Base-by-base conservation (phyloP, 2,888 invertebrate genomes). In the Muschampia plurimacula region DNA sequence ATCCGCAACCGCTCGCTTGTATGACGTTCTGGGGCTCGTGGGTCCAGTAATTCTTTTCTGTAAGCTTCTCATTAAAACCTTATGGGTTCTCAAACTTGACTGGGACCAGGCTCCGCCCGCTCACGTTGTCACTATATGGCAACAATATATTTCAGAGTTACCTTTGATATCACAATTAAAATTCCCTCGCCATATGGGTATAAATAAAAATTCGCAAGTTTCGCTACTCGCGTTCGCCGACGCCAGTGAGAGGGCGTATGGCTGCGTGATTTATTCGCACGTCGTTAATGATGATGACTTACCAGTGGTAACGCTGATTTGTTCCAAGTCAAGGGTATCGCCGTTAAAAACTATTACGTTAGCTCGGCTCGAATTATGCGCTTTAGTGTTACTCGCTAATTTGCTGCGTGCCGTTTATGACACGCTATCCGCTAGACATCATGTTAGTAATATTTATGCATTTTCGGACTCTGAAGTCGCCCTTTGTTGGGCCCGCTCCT, bases 391-490 rank as follows among this genome's bases (percentile, higher is more conserved):
- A 57, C 15, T 74, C 10, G 49, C 74, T 46, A 69, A 69, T 5
- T 12, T 74, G 41, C 10, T 74, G 0, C 39, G 63, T 10, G 22
- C 32, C 13, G 75, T 75, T 22, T 67, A 72, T 44, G 65, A 74
- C 60, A 57, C 57, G 10, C 49, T 49, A 49, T n/a, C 49, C 49
- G 49, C 49, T 49, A 49, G 49, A 49, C 49, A n/a, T n/a, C 49
- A 8, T 71, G n/a, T 74, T 69, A 39, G 15, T 22, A 69, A 72
- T 15, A 22, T 75, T 57, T 73, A 39, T 44, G 67, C 57, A 32
- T 75, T 73, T 64, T 75, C 75, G 2, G 74, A 74, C 44, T 75
- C 75, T 2, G 72, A 72, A 59, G 75, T 75, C 28, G 75, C 75
- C 12, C 52, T 75, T 28, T 74, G 73, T 39, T 74, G 75, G 75